Base-by-base conservation (phyloP, 2,113 vertebrate species). In the Rattus rattus region DNA sequence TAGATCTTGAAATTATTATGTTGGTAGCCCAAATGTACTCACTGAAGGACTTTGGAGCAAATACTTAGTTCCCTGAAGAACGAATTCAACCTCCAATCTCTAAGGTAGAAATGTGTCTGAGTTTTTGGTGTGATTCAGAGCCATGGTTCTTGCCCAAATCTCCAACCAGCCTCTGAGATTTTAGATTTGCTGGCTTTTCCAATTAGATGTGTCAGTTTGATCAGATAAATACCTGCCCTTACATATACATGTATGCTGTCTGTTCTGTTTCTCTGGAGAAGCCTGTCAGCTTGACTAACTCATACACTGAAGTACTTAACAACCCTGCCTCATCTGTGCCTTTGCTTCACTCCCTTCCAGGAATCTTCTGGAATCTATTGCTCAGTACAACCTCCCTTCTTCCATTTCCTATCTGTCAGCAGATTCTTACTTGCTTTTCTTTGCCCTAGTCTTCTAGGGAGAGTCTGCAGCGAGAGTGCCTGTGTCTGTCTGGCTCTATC, bases 181-280 rank as follows among this genome's bases (percentile, higher is more conserved):
- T 17, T 1, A 33, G 52, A n/a, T 24, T 33, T 54, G 2, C 80
- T 6, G 20, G 30, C 9, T 11, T 26, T 20, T 1, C 43, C 22
- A 30, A 65, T 0, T 20, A 3, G 3, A 28, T 9, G 7, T 49
- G 61, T 0, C 14, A 77, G 14, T 49, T 83, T n/a, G 43, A 88
- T 61, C 59, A 73, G n/a, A 13, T 28, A 10, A 72, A 79, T 52
- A 22, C 59, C n/a, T 76, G 11, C 30, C 17, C 33, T 11, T 43
- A 24, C 2, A 10, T 16, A 12, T 13, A 7, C 7, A n/a, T 11
- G 0, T 1, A 14, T 8, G 14, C 19, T 12, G 5, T 9, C 39
- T 26, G 28, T 33, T 61, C 28, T 54, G 28, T 17, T 70, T 70
- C 59, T 73, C 28, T 47, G 84, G 28, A 84, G 88, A 86, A 22